These are phyloP conservation scores for Xenus cinereus DNA, from an alignment of 2,113 vertebrate genomes.

Conservation along the genomic window DNA sequence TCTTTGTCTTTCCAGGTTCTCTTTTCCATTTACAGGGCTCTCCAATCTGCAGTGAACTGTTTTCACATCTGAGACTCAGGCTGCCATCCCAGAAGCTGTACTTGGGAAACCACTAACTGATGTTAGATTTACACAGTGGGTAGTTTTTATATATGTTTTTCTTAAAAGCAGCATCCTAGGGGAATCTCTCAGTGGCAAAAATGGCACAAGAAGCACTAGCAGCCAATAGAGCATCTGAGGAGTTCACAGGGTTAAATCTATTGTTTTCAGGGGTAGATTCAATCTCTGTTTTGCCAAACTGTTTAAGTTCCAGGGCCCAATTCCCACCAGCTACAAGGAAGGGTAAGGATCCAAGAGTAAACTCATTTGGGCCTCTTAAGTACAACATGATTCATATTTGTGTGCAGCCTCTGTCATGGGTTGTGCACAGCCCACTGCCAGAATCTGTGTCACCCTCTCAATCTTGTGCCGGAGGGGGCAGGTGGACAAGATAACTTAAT, in stretches of 20 bases:
- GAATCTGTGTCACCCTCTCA: slow-evolving; percentile 1
- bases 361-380: neutral
- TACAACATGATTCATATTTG: slow-evolving; percentile 6
- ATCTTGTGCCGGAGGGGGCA: neutral
- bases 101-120: slow-evolving; percentile 11
- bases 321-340: neutral
- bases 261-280: slow-evolving; percentile 44
- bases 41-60: neutral
- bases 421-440: neutral
- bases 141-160: slow-evolving; percentile 48
- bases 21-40: neutral
- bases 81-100: neutral
- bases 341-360: neutral
- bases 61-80: neutral
- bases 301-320: neutral
- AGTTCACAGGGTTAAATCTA: slow-evolving; percentile 41
- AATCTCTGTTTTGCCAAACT: slow-evolving; percentile 10
- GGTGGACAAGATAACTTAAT: slow-evolving; percentile 46
- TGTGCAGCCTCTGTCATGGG: neutral
- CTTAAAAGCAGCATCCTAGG: slow-evolving; percentile 24
- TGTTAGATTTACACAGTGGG: slow-evolving; percentile 43
- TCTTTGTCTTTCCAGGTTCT: neutral
- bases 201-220: neutral
- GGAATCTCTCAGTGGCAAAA: slow-evolving; percentile 17
- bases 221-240: neutral